Conservation (phyloP, 2,797 vertebrate genomes). For the Acropternis orthonyx region DNA sequence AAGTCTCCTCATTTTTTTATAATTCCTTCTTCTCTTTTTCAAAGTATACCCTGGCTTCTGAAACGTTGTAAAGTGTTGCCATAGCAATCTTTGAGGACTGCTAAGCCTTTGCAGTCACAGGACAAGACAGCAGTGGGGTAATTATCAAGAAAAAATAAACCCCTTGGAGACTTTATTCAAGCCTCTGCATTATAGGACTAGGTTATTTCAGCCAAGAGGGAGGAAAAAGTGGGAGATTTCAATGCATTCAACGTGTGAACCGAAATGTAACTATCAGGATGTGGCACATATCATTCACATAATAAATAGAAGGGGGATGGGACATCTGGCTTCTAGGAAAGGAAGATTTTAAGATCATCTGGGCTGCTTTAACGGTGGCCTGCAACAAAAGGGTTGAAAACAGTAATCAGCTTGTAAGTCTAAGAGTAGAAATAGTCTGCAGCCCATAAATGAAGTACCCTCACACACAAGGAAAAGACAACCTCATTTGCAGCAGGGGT, state of each 20-base stretch:
- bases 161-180: not conserved
- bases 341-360: not conserved
- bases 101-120: not conserved
- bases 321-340: not conserved
- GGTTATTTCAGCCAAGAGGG: not conserved
- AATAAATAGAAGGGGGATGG: not conserved
- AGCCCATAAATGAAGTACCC: not conserved
- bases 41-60: not conserved
- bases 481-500: not conserved
- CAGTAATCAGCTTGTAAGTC: not conserved
- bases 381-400: not conserved
- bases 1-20: not conserved
- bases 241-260: not conserved
- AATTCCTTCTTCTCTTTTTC: not conserved
- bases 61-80: not conserved
- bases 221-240: not conserved
- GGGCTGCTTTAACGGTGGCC: not conserved
- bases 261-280: not conserved
- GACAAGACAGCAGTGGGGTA: not conserved
- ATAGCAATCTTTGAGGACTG: conserved; percentile 10
- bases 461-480: not conserved
- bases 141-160: not conserved
- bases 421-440: not conserved
- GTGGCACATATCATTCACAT: not conserved
- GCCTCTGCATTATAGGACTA: not conserved